A percentile compares a stretch with the other conserved stretches of the same genome.
These are phyloP conservation scores for Drosophila rhopaloa DNA, from an alignment of 1,140 invertebrate genomes.

Conservation along the genomic window DNA sequence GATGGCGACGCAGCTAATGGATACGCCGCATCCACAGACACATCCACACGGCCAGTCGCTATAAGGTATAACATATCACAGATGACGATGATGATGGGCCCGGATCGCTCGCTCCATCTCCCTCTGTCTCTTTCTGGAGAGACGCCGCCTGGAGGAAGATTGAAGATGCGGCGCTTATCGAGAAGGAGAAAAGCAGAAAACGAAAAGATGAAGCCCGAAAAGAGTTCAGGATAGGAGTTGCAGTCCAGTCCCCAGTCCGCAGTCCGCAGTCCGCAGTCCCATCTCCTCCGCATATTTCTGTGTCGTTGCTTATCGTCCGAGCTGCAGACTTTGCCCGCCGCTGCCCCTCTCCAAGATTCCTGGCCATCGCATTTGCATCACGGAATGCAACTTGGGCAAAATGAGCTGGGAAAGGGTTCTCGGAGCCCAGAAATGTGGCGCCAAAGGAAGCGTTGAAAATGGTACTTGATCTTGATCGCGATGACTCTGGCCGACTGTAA, in stretches of 20 bases:
- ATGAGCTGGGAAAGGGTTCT: slow-evolving; percentile 55
- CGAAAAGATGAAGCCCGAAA: slow-evolving; percentile 50
- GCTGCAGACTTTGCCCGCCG: slow-evolving; percentile 63
- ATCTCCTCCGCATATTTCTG: slow-evolving; percentile 59
- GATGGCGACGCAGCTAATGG: slow-evolving; percentile 77
- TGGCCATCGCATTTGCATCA: slow-evolving; percentile 51
- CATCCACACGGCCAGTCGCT: not conserved
- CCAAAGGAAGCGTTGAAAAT: slow-evolving; percentile 80
- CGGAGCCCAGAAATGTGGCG: slow-evolving; percentile 68
- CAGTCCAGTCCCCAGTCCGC: slow-evolving; percentile 7
- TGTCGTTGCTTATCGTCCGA: slow-evolving; percentile 62
- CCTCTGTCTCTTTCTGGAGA: slow-evolving; percentile 39
- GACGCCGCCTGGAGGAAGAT: slow-evolving; percentile 72
- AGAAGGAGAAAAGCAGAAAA: slow-evolving; percentile 50
- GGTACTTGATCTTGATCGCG: slow-evolving; percentile 77
- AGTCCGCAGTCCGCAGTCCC: slow-evolving; percentile 13
- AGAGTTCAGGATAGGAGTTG: slow-evolving; percentile 59
- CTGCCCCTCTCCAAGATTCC: not conserved
- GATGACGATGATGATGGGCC: slow-evolving; percentile 65
- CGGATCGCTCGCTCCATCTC: slow-evolving; percentile 5
- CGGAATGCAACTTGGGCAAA: slow-evolving; percentile 52
- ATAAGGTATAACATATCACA: slow-evolving; percentile 66
- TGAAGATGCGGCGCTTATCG: slow-evolving; percentile 84
- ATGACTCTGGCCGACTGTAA: slow-evolving; percentile 59
- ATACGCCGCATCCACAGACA: slow-evolving; percentile 54